These are phyloP conservation scores for Steatocranus sp. DNA, from an alignment of 2,797 vertebrate genomes.

Conservation along the genomic window DNA sequence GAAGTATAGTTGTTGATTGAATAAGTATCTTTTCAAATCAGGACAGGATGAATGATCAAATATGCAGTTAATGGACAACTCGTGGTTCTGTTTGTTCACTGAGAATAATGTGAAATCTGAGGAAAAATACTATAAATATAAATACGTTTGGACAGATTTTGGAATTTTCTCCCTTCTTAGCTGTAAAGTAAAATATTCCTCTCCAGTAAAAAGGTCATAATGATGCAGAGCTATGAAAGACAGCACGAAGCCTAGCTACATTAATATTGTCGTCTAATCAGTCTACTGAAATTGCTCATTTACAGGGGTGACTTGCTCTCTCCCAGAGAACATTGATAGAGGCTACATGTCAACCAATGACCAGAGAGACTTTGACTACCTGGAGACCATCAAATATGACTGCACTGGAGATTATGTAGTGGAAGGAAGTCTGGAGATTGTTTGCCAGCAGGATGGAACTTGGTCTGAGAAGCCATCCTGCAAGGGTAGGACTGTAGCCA, in stretches of 20 bases:
- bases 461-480: slow-evolving; percentile 85
- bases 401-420: slow-evolving; percentile 71
- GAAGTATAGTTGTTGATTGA: not conserved
- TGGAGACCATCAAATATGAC: slow-evolving; percentile 77
- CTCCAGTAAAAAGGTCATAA: not conserved
- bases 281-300: not conserved
- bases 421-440: slow-evolving; percentile 70
- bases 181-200: not conserved
- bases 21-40: not conserved
- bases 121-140: not conserved
- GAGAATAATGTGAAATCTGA: not conserved
- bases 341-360: slow-evolving; percentile 76
- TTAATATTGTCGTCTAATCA: not conserved
- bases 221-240: not conserved
- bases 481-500: slow-evolving; percentile 69
- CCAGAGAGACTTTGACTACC: slow-evolving; percentile 61
- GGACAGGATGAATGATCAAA: not conserved
- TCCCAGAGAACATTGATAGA: slow-evolving; percentile 75
- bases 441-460: slow-evolving; percentile 72
- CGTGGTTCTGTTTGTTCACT: not conserved
- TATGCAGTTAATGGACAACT: not conserved
- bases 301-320: slow-evolving; percentile 81
- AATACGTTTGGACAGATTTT: not conserved
- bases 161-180: not conserved
- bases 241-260: not conserved